Base-by-base conservation (phyloP, 2,888 invertebrate genomes). In the Caenorhabditis sulstoni region DNA sequence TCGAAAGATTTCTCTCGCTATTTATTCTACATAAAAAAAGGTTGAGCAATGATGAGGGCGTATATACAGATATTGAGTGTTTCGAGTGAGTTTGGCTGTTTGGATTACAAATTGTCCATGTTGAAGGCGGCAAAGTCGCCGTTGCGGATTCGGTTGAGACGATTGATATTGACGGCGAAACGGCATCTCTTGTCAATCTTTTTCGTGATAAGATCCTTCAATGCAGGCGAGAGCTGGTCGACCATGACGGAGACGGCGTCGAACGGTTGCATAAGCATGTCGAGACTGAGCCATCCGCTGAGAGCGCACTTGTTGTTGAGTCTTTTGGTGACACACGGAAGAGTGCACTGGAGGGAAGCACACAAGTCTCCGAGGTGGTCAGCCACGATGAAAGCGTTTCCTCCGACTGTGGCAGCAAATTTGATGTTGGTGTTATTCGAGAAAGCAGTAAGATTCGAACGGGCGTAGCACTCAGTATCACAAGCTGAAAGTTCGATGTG, bases 251-350 rank as follows among this genome's bases (percentile, higher is more conserved):
- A 55, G 4, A 79, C 76, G 14, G 81, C 79, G 41, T 82, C 83
- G 16, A 83, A 67, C 5, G 83, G 81, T 52, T 83, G 81, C 71
- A 83, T 64, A 5, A 83, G 64, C 74, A 79, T 74, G 41, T 83
- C 83, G 66, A 83, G 37, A 70, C 74, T 70, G 23, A 83, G 65
- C 81, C 81, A 83, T 22, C 83, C 83, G 29, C 81, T 81, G 22
- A 80, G 41, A 4, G 70, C 35, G 44, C 83, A 83, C 16, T 55
- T 66, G 18, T 53, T 64, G 58, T 83, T 83, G 44, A 83, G 67
- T 35, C 67, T 44, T 22, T 65, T 58, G 22, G 80, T 81, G 16
- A 81, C 67, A 35, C 83, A 83, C 11, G 80, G 80, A 39, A 83
- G 61, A 20, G 75, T 65, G 66, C 83, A 83, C 41, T 68, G 66